Conservation (phyloP, 64 coral and sea anemone genomes). For the Acropora yongei region DNA sequence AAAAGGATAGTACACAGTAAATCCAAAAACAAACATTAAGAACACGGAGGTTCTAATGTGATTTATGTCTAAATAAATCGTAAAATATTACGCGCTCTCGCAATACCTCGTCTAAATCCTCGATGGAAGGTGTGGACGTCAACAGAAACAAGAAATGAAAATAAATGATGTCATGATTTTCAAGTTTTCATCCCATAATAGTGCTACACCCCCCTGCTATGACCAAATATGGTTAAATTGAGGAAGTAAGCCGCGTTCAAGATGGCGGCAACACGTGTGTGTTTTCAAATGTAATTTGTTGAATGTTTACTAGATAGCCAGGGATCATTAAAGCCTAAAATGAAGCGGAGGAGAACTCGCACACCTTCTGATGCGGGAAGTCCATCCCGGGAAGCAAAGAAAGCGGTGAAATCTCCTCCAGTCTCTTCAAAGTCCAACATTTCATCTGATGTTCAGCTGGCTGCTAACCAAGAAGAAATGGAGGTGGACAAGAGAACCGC, state of each 20-base stretch:
- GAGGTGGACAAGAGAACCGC: slow-evolving; percentile 84
- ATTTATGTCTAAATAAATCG: slow-evolving; percentile 46
- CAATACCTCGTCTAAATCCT: slow-evolving; percentile 65
- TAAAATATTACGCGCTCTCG: slow-evolving; percentile 38
- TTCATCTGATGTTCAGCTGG: slow-evolving; percentile 39
- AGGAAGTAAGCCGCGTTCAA: background rate
- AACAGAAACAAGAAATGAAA: slow-evolving; percentile 77
- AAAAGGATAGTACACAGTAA: background rate
- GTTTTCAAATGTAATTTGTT: too few relatives aligned
- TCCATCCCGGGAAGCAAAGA: slow-evolving; percentile 76
- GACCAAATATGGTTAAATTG: slow-evolving; percentile 60
- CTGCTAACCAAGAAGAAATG: slow-evolving; percentile 61
- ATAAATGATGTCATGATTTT: slow-evolving; percentile 89
- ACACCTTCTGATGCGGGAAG: slow-evolving; percentile 75
- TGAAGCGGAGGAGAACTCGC: slow-evolving; percentile 93
- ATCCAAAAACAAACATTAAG: background rate
- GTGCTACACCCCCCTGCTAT: slow-evolving; percentile 29
- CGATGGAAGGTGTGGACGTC: slow-evolving; percentile 71
- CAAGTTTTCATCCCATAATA: slow-evolving; percentile 76
- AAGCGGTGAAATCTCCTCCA: slow-evolving; percentile 59
- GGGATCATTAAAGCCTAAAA: background rate
- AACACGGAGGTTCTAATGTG: background rate
- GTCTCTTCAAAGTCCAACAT: slow-evolving; percentile 20
- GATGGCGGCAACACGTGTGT: slow-evolving; percentile 19
- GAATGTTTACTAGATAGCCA: background rate